These are phyloP conservation scores for Odontomyia ornata DNA, from an alignment of 2,888 invertebrate species.

Conservation along the genomic window DNA sequence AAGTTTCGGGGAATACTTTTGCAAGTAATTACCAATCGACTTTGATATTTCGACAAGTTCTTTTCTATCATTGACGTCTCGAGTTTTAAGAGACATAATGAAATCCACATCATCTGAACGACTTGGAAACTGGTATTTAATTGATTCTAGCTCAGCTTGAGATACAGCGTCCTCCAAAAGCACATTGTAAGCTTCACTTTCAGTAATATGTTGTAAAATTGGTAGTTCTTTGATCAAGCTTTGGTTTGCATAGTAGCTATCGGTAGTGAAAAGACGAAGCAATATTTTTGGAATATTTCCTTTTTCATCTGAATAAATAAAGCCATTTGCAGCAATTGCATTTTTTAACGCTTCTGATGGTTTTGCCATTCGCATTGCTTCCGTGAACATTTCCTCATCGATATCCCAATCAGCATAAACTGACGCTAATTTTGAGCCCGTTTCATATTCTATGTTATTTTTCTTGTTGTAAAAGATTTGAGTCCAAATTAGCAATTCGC, in stretches of 20 bases:
- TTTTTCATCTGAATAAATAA: constrained; percentile 70
- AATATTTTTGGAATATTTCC: constrained; percentile 68
- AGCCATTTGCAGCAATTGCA: constrained; percentile 65
- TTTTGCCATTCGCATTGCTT: constrained; percentile 55
- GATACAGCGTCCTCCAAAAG: constrained; percentile 57
- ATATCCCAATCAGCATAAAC: constrained; percentile 57
- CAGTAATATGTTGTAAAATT: constrained; percentile 54
- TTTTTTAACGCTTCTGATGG: constrained; percentile 58
- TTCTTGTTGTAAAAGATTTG: constrained; percentile 37
- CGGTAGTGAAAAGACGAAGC: constrained; percentile 67
- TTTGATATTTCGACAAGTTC: constrained; percentile 30
- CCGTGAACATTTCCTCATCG: constrained; percentile 59
- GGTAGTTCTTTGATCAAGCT: constrained; percentile 54
- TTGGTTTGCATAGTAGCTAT: constrained; percentile 55
- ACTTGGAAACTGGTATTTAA: constrained; percentile 4
- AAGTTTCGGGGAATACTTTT: not conserved
- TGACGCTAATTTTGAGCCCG: constrained; percentile 52
- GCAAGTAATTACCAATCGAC: constrained; percentile 32
- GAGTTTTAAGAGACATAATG: constrained; percentile 39
- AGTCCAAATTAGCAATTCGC: constrained; percentile 58
- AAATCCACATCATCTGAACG: constrained; percentile 40
- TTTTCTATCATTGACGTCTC: constrained; percentile 2
- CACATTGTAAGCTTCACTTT: constrained; percentile 55
- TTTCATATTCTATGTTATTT: not conserved
- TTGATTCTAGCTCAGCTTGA: not conserved